Percentiles rank a stretch among this genome's conserved stretches.
phyloP scores from a whole-genome alignment of 2,888 invertebrate species.

The Euzophera pinguis region DNA sequence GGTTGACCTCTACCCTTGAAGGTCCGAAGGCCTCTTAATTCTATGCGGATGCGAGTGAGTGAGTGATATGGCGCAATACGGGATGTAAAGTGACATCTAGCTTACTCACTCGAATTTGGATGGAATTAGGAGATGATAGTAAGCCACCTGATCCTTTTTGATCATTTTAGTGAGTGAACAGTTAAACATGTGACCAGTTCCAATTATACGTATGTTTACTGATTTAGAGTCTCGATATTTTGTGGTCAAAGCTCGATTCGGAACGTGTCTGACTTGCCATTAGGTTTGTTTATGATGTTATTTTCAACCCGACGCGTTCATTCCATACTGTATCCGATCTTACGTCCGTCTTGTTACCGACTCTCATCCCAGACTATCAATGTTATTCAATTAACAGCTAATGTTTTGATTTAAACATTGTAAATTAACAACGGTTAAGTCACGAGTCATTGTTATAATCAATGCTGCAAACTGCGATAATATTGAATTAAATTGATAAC shows the following conservation, averaged over 20 bases:
- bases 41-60: too few species aligned
- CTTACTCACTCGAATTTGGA: too few species aligned
- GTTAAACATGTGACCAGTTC: too few species aligned
- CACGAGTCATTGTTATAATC: constrained; percentile 6
- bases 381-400: constrained; percentile 8
- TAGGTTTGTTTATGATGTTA: constrained; percentile 59
- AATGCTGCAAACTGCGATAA: constrained; percentile 2
- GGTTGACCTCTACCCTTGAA: too few species aligned
- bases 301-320: constrained; percentile 46
- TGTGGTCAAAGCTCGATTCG: constrained; percentile 28
- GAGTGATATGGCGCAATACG: too few species aligned
- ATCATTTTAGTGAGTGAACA: too few species aligned
- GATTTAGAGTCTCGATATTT: neutral
- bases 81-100: too few species aligned
- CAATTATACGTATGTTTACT: neutral
- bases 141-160: too few species aligned
- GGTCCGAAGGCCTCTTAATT: too few species aligned
- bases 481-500: constrained; percentile 1
- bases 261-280: constrained; percentile 31
- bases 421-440: constrained; percentile 2
- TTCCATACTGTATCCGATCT: constrained; percentile 14
- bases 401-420: constrained; percentile 3
- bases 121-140: too few species aligned
- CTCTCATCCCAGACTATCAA: neutral
- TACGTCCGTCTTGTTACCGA: constrained; percentile 1